Evolutionary conservation across 1,140 invertebrate genomes (phyloP).

Genomic region (Epicauta chinensis): DNA sequence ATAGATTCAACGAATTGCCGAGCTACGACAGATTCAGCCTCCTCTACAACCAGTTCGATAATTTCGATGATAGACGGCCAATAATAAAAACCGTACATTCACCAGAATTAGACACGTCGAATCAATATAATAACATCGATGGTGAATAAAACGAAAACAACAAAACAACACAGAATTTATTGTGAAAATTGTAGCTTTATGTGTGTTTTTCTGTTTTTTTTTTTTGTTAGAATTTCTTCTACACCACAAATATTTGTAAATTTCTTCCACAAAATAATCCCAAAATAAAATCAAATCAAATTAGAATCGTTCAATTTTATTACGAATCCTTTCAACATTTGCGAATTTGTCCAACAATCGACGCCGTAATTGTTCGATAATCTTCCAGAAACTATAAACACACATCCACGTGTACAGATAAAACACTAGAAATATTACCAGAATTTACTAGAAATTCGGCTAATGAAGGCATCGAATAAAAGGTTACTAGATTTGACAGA

Average conservation of each 20-base stretch:
- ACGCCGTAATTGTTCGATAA: constrained; percentile 8
- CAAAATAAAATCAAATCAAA: too few relatives aligned
- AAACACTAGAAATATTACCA: constrained; percentile 7
- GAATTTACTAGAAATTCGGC: background rate
- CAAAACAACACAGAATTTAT: too few relatives aligned
- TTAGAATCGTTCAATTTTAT: background rate
- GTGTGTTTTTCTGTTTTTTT: background rate
- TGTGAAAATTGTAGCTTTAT: too few relatives aligned
- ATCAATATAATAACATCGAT: too few relatives aligned
- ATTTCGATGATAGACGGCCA: too few relatives aligned
- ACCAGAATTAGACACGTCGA: too few relatives aligned
- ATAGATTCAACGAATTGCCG: too few relatives aligned
- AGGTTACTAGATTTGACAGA: constrained; percentile 9
- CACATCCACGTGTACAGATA: constrained; percentile 6
- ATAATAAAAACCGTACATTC: too few relatives aligned
- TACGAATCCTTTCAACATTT: constrained; percentile 2
- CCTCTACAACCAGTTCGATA: too few relatives aligned
- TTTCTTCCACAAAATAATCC: background rate
- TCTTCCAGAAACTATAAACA: constrained; percentile 7
- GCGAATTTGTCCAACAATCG: constrained; percentile 5
- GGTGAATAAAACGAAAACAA: too few relatives aligned
- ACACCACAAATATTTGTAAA: constrained; percentile 3
- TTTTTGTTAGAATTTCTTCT: constrained; percentile 7
- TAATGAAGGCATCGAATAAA: constrained; percentile 19
- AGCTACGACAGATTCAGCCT: too few relatives aligned